Evolutionary conservation across 1,140 invertebrate species (phyloP).

Genomic region (Sycophaga agraensis): DNA sequence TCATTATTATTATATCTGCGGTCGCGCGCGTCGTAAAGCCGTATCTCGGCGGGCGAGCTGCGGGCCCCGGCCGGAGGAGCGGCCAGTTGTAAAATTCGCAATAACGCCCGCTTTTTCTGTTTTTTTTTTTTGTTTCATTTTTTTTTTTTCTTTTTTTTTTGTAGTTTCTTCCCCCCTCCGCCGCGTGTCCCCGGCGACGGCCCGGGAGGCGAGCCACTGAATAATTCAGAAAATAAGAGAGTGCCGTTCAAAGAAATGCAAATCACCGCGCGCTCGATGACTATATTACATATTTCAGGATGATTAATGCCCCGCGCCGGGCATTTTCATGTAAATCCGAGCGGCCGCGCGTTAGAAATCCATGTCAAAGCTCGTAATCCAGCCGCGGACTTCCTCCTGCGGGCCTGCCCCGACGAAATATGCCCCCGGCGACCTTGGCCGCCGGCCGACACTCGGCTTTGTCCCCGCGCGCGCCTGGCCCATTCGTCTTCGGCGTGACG

Average conservation of each 20-base stretch:
- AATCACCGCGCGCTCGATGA: conserved; percentile 25
- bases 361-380: conserved; percentile 17
- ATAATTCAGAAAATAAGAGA: conserved; percentile 5
- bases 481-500: conserved; percentile 42
- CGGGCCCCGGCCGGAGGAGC: too few relatives aligned
- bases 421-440: neutral
- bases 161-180: too few relatives aligned
- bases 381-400: conserved; percentile 16
- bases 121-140: too few relatives aligned
- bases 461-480: conserved; percentile 30
- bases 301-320: conserved; percentile 24
- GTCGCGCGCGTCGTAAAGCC: too few relatives aligned
- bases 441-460: conserved; percentile 31
- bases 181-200: too few relatives aligned
- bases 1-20: too few relatives aligned
- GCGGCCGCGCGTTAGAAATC: conserved; percentile 20
- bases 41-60: too few relatives aligned
- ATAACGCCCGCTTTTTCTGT: neutral
- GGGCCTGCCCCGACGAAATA: neutral
- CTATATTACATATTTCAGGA: conserved; percentile 26
- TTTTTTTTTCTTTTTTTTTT: too few relatives aligned
- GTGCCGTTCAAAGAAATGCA: neutral
- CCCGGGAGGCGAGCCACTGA: neutral
- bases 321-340: conserved; percentile 28
- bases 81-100: too few relatives aligned